Percentiles rank a stretch among this genome's conserved stretches.
Conservation (phyloP, 1,140 invertebrate species). For the Drosophila bipectinata region DNA sequence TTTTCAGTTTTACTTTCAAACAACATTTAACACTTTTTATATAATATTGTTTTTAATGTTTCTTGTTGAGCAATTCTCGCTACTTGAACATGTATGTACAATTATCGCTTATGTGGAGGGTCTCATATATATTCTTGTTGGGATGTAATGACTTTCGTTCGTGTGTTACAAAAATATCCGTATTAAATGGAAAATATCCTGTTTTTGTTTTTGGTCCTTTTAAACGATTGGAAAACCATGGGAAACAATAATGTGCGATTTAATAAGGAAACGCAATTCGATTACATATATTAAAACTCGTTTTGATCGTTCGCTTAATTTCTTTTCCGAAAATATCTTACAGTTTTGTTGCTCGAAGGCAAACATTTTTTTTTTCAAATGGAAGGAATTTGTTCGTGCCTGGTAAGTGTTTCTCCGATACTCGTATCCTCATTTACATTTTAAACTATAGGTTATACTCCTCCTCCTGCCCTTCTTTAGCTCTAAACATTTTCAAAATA, state of each 20-base stretch:
- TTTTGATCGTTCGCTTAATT: constrained; percentile 53
- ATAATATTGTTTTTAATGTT: constrained; percentile 31
- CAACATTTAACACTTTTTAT: constrained; percentile 71
- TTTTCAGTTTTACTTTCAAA: constrained; percentile 40
- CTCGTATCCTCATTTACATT: constrained; percentile 59
- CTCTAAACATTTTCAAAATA: constrained; percentile 66
- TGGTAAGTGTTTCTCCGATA: constrained; percentile 60
- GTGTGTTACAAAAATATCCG: constrained; percentile 58
- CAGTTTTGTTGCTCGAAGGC: constrained; percentile 41
- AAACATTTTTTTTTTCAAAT: constrained; percentile 60
- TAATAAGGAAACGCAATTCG: constrained; percentile 25
- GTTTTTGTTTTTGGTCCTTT: constrained; percentile 63
- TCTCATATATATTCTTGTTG: constrained; percentile 27
- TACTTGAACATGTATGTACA: constrained; percentile 68
- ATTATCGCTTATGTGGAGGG: constrained; percentile 61
- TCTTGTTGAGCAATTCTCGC: constrained; percentile 56
- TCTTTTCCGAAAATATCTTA: constrained; percentile 63
- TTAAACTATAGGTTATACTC: constrained; percentile 60
- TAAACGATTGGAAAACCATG: constrained; percentile 59
- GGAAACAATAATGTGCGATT: constrained; percentile 32
- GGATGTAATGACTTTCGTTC: constrained; percentile 18
- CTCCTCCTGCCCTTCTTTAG: constrained; percentile 35
- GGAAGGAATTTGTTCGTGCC: constrained; percentile 82
- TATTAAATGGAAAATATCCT: constrained; percentile 38
- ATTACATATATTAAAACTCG: constrained; percentile 32